Evolutionary conservation across 2,888 invertebrate species (phyloP), one percentile per base, ranked within the genome.

Genomic region (Chironomus riparius): DNA sequence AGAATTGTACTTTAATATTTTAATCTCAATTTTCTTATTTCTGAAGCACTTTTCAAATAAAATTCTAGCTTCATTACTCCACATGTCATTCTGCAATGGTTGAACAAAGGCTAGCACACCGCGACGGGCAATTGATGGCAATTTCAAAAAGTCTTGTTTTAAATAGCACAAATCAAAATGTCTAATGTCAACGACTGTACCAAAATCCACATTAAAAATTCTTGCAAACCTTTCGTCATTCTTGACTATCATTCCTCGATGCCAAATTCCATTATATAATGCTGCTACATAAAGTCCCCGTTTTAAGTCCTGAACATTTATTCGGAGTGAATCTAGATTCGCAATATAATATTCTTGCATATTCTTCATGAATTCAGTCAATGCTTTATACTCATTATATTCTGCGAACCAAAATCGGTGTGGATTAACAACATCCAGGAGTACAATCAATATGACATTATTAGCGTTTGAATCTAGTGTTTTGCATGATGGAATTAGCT

Each of bases 361-460:
- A 7, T 70, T n/a, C 12, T 12, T 18, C 56, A 48, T 48, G 2
- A 70, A n/a, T 6, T 24, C 4, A 18, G 10, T 50, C 18, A 50
- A 5, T 22, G 12, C 7, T 6, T 70, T 56, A 13, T 22, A 70
- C 2, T 48, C 56, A 18, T 5, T n/a, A 22, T 48, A n/a, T 13
- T 50, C 48, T 5, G 50, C n/a, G n/a, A 70, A 70, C 70, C 70
- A 70, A 12, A 70, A 70, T 12, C 70, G 70, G 56, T 70, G 70
- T 15, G 70, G 70, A 48, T 48, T 70, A 0, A 93, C 92, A 78
- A 97, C 90, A 81, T 94, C 90, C 77, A 92, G 81, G 75, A 97
- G 86, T 76, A 86, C 89, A 79, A 93, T 87, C 70, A 85, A 85
- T 83, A 96, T 91, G 2, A 95, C 94, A 82, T 93, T 90, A 86